These are phyloP conservation scores for Cephus pulcher DNA, from an alignment of 2,888 invertebrate genomes.

Conservation along the genomic window DNA sequence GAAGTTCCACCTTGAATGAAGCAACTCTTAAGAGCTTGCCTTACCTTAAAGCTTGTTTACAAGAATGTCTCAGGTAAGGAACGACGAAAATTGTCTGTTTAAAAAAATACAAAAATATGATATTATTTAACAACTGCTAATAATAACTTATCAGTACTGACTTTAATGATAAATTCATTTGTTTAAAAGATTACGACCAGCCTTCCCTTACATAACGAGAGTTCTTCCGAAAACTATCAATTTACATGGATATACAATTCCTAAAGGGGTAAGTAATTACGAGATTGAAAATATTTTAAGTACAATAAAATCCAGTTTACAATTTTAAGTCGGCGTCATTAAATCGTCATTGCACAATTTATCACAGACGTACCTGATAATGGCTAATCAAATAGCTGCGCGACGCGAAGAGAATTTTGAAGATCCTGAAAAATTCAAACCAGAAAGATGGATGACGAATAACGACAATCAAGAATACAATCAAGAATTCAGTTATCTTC, in stretches of 20 bases:
- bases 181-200: slow-evolving; percentile 71
- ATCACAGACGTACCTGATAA: slow-evolving; percentile 71
- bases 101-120: neutral
- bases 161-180: slow-evolving; percentile 14
- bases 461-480: slow-evolving; percentile 61
- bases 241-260: slow-evolving; percentile 73
- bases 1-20: slow-evolving; percentile 53
- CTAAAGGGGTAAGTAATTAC: slow-evolving; percentile 53
- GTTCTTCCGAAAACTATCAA: slow-evolving; percentile 72
- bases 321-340: neutral
- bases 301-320: neutral
- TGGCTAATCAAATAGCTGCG: slow-evolving; percentile 74
- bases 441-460: slow-evolving; percentile 73
- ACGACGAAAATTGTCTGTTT: slow-evolving; percentile 1
- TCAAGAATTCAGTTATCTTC: slow-evolving; percentile 72
- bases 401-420: slow-evolving; percentile 75
- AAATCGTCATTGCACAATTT: neutral
- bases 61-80: slow-evolving; percentile 72
- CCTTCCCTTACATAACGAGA: slow-evolving; percentile 74
- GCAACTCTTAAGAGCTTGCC: slow-evolving; percentile 60
- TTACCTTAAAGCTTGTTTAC: slow-evolving; percentile 75
- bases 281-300: neutral
- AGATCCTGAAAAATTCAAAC: slow-evolving; percentile 72
- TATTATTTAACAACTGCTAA: neutral
- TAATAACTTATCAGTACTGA: neutral